Percentiles rank a stretch among this genome's conserved stretches.
These are phyloP conservation scores for Vultur gryphus DNA, from an alignment of 2,797 vertebrate species.

Conservation along the genomic window DNA sequence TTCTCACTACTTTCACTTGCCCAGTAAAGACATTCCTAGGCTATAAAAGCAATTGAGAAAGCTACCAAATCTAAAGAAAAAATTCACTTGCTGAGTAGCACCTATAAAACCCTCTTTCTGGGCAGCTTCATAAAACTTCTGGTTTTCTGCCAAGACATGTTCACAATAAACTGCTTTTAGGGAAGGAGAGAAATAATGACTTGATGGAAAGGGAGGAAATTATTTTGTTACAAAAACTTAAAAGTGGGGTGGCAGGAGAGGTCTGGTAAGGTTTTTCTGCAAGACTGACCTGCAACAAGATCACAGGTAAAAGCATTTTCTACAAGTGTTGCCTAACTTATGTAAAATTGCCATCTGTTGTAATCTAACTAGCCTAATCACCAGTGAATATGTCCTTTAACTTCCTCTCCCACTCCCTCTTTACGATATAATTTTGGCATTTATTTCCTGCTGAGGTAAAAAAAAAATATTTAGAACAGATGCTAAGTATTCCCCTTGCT, in stretches of 20 bases:
- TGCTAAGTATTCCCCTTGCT: not conserved
- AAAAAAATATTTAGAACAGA: not conserved
- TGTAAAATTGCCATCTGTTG: not conserved
- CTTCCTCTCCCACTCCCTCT: not conserved
- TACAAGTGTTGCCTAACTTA: not conserved
- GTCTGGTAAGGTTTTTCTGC: not conserved
- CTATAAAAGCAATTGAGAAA: conserved; percentile 41
- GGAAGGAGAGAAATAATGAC: not conserved
- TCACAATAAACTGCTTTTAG: conserved; percentile 9
- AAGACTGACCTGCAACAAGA: not conserved
- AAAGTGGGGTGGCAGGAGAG: not conserved
- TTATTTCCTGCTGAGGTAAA: not conserved
- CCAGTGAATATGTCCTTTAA: not conserved
- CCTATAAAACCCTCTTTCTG: conserved; percentile 36
- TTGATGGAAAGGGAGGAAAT: not conserved
- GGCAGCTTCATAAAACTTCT: conserved; percentile 32
- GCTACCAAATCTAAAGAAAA: conserved; percentile 12
- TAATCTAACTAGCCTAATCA: not conserved
- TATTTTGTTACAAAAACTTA: not conserved
- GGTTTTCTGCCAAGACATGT: conserved; percentile 34
- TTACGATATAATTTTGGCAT: not conserved
- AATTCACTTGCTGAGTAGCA: conserved; percentile 15
- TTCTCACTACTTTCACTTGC: conserved; percentile 14
- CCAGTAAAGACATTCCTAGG: conserved; percentile 7
- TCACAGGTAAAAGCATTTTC: not conserved